Evolutionary conservation across 2,113 vertebrate species (phyloP), one percentile per base, ranked within the genome.

Genomic region (Pygoscelis antarcticus): DNA sequence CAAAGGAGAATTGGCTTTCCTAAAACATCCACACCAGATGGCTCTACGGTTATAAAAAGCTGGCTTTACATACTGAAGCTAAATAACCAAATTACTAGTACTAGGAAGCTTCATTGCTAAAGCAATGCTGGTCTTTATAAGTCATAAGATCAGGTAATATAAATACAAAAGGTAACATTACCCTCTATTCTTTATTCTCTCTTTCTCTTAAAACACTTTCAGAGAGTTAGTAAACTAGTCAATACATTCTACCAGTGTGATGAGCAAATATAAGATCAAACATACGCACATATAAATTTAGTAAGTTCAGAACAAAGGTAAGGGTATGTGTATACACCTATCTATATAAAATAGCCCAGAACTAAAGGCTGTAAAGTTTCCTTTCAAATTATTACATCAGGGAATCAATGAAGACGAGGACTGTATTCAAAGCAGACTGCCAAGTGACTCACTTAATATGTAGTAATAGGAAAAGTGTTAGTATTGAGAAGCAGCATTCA

Each of bases 1-100:
- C 69, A 82, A 89, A 91, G 25, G 12, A 94, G 46, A 96, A 87
- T 0, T 57, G 9, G 32, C 29, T 91, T 78, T 93, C 74, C 85
- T 94, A 87, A 95, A 96, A 96, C 61, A 87, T 5, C 17, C 12
- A 60, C 27, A 51, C 87, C 81, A 94, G 77, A 94, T 68, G 60
- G 83, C 32, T 87, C 38, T 68, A 27, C 3, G 9, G 38, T 78
- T 94, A 81, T 49, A 89, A 94, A 95, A 92, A 81, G 20, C 9
- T 8, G 7, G 7, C 29, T 93, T 89, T 84, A 75, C 17, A 82
- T 7, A 64, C 55, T 71, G 23, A 87, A 71, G 60, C 19, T 87
- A 89, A 89, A 82, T 42, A 95, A 81, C 16, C 29, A 82, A 87
- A 82, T 86, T 78, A 87, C 42, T 87, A 83, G 23, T 36, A 87